Conservation (phyloP, 2,797 vertebrate genomes). For the Dendrocincla fuliginosa region DNA sequence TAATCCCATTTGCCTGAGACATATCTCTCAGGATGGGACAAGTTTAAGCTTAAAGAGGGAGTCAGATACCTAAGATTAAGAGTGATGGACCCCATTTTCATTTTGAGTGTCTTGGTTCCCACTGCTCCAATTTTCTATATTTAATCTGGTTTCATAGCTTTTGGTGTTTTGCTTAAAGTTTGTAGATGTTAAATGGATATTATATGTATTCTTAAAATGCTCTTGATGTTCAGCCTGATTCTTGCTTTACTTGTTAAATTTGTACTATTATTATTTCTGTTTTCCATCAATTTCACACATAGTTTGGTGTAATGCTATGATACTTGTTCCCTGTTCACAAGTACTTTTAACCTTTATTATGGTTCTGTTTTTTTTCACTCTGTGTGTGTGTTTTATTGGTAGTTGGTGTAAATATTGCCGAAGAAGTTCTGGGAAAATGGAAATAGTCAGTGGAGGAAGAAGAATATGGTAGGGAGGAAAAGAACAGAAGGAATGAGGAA, state of each 20-base stretch:
- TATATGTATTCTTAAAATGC: neutral
- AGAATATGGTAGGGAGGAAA: neutral
- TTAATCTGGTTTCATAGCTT: slow-evolving; percentile 37
- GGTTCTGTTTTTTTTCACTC: neutral
- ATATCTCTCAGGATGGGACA: neutral
- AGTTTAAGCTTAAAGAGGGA: neutral
- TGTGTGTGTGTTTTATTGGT: neutral
- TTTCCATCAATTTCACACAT: neutral
- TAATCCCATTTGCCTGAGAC: neutral
- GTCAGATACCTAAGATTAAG: neutral
- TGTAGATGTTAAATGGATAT: neutral
- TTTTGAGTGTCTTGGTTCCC: neutral
- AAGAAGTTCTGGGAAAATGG: neutral
- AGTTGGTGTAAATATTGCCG: neutral
- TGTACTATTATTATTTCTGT: neutral
- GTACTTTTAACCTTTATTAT: neutral
- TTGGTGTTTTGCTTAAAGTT: slow-evolving; percentile 35
- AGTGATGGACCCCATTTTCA: neutral
- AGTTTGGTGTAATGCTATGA: neutral
- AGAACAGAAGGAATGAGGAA: neutral
- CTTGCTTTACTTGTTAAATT: neutral
- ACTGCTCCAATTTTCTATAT: neutral
- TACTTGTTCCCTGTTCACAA: neutral
- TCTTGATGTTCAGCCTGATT: neutral
- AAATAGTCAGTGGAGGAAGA: neutral